Conservation (phyloP, 2,888 invertebrate species). For the Sphaerophoria rueppellii region DNA sequence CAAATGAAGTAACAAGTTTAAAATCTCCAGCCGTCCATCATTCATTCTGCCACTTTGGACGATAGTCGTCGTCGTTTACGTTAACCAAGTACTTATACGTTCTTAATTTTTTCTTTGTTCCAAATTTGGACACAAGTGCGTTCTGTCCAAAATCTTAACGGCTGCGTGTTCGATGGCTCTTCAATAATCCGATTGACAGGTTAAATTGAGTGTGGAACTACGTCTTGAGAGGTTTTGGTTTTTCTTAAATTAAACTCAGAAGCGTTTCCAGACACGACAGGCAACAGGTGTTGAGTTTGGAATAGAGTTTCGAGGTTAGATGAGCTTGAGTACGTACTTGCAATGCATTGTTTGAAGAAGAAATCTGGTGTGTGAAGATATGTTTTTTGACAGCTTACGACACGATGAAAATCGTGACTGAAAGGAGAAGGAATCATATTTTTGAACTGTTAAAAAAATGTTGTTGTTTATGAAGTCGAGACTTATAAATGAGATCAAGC, state of each 20-base stretch:
- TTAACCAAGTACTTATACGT: conserved; percentile 11
- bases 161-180: conserved; percentile 9
- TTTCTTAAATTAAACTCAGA: background rate
- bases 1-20: conserved; percentile 3
- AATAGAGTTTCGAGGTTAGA: background rate
- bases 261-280: background rate
- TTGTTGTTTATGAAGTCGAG: conserved; percentile 4
- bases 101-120: conserved; percentile 34
- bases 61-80: background rate
- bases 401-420: conserved; percentile 61
- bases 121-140: conserved; percentile 39
- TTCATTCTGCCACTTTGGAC: background rate
- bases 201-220: conserved; percentile 10
- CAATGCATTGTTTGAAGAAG: too few relatives aligned
- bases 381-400: conserved; percentile 12
- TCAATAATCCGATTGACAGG: conserved; percentile 55
- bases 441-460: background rate
- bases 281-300: conserved; percentile 23
- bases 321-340: too few relatives aligned
- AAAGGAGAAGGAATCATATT: conserved; percentile 40
- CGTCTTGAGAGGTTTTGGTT: background rate
- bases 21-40: background rate
- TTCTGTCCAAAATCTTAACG: conserved; percentile 6
- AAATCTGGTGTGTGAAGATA: background rate
- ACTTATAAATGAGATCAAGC: conserved; percentile 29